Conservation (phyloP, 1,140 invertebrate genomes). For the Orchesella cincta region DNA sequence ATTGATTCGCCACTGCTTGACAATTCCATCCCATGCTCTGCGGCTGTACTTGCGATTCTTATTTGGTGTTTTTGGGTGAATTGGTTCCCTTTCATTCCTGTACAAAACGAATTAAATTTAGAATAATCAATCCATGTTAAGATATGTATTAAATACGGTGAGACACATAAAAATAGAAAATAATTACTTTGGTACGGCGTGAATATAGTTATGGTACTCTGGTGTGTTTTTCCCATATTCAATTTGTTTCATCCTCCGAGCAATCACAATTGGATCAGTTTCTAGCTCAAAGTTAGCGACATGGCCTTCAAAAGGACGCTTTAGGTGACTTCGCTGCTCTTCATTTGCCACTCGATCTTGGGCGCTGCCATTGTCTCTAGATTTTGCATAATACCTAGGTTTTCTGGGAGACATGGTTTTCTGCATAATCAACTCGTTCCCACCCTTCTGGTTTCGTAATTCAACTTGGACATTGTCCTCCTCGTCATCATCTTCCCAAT, state of each 20-base stretch:
- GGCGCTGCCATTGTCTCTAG: neutral
- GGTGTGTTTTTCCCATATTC: constrained; percentile 92
- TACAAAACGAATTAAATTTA: constrained; percentile 39
- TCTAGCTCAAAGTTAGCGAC: constrained; percentile 57
- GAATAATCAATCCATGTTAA: constrained; percentile 7
- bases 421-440: too few species aligned
- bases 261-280: constrained; percentile 70
- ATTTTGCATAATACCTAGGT: too few species aligned
- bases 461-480: neutral
- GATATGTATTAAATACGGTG: constrained; percentile 26
- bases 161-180: neutral
- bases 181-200: constrained; percentile 72
- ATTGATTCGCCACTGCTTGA: constrained; percentile 81
- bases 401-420: too few species aligned
- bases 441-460: neutral
- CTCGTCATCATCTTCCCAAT: neutral
- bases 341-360: neutral
- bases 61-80: constrained; percentile 83
- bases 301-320: neutral
- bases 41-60: constrained; percentile 84
- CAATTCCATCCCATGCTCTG: constrained; percentile 83
- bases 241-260: constrained; percentile 86
- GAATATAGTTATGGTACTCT: constrained; percentile 78
- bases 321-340: neutral
- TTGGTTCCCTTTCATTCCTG: constrained; percentile 66